phyloP scores from a whole-genome alignment of 2,888 invertebrate genomes.

The Beris chalybata region DNA sequence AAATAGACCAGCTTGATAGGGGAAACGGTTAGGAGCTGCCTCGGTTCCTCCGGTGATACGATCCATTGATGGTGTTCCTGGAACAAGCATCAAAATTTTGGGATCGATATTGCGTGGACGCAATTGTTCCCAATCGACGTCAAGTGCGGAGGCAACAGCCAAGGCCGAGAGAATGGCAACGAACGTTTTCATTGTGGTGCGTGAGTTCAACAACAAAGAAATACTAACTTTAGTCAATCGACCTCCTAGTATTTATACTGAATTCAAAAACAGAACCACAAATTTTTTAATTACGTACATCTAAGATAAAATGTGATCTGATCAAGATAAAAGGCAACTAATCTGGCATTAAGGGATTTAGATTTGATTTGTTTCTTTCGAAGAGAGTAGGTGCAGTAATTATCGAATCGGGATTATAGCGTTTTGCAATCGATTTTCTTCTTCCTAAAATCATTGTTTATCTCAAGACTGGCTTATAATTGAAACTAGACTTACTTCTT shows the following conservation, averaged over 20 bases:
- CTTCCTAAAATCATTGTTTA: too few relatives aligned
- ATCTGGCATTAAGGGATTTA: too few relatives aligned
- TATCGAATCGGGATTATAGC: too few relatives aligned
- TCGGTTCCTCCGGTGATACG: conserved; percentile 41
- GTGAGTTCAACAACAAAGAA: not conserved
- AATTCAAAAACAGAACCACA: conserved; percentile 8
- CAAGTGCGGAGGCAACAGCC: conserved; percentile 6
- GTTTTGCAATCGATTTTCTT: too few relatives aligned
- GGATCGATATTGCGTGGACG: conserved; percentile 14
- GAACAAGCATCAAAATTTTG: not conserved
- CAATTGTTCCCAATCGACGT: not conserved
- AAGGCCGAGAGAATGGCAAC: not conserved
- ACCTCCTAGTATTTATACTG: conserved; percentile 2
- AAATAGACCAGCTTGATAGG: conserved; percentile 48
- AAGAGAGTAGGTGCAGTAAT: too few relatives aligned
- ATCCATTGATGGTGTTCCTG: conserved; percentile 38
- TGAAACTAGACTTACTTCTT: too few relatives aligned
- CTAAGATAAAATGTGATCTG: too few relatives aligned
- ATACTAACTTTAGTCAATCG: not conserved
- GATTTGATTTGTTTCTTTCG: too few relatives aligned
- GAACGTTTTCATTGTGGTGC: conserved; percentile 13
- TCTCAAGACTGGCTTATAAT: too few relatives aligned
- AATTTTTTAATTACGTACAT: too few relatives aligned
- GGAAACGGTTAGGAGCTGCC: conserved; percentile 41
- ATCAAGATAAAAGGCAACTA: too few relatives aligned